Percentiles rank a stretch among this genome's conserved stretches.
Evolutionary conservation across 2,113 vertebrate species (phyloP).

Genomic region (Acrocephalus arundinaceus): DNA sequence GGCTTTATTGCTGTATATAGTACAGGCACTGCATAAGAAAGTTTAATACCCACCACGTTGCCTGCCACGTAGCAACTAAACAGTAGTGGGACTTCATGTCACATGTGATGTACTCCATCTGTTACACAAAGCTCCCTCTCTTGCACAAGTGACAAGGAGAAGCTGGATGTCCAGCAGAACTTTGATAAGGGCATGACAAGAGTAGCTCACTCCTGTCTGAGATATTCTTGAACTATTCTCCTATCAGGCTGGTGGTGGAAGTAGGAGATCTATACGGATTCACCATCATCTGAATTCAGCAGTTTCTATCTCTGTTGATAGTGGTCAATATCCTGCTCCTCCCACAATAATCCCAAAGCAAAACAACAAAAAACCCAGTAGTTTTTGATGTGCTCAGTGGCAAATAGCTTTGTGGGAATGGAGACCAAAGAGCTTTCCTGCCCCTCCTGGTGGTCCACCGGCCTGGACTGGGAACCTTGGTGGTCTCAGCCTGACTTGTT

Average conservation of each 20-base stretch:
- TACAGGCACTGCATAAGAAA: neutral
- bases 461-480: neutral
- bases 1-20: neutral
- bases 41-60: neutral
- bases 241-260: neutral
- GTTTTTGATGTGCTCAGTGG: fast-evolving
- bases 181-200: neutral
- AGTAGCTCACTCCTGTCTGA: neutral
- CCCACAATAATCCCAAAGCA: neutral
- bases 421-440: neutral
- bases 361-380: neutral
- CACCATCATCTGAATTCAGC: neutral
- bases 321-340: neutral
- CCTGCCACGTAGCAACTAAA: neutral
- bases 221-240: neutral
- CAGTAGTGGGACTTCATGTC: neutral
- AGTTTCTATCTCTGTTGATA: neutral
- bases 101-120: fast-evolving
- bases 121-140: neutral
- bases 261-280: neutral
- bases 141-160: neutral
- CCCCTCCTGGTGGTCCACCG: neutral
- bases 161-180: neutral
- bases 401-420: neutral
- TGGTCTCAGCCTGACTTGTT: neutral